These are phyloP conservation scores for Plectropomus leopardus DNA, from an alignment of 2,113 vertebrate species.

Conservation along the genomic window DNA sequence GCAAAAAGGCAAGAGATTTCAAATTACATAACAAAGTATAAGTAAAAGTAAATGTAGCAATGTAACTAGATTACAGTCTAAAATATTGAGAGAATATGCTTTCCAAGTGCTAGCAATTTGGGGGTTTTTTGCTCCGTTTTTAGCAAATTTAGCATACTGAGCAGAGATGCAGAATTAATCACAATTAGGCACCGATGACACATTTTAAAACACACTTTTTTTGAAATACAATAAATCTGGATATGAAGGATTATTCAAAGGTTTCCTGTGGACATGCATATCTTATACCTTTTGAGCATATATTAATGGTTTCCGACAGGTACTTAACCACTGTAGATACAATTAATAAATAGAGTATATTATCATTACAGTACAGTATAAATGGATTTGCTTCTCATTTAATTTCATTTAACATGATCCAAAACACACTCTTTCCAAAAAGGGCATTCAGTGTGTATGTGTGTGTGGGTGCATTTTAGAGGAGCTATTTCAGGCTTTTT, in stretches of 20 bases:
- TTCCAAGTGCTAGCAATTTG: not conserved
- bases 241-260: not conserved
- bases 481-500: conserved; percentile 12
- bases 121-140: too few relatives aligned
- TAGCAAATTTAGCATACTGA: not conserved
- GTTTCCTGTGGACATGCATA: not conserved
- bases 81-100: not conserved
- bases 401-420: conserved; percentile 11
- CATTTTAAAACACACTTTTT: not conserved
- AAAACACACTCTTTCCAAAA: conserved; percentile 12
- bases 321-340: conserved; percentile 5
- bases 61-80: not conserved
- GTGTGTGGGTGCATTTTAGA: conserved; percentile 7
- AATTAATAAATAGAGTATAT: conserved; percentile 6
- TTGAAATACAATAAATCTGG: not conserved
- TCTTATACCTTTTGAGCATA: conserved; percentile 4
- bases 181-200: too few relatives aligned
- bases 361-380: not conserved
- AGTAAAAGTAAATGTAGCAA: not conserved
- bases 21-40: not conserved
- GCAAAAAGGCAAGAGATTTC: not conserved
- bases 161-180: not conserved
- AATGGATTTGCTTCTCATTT: conserved; percentile 11
- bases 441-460: not conserved
- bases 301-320: not conserved